Evolutionary conservation across 2,797 vertebrate genomes (phyloP).

Genomic region (Hybognathus amarus): DNA sequence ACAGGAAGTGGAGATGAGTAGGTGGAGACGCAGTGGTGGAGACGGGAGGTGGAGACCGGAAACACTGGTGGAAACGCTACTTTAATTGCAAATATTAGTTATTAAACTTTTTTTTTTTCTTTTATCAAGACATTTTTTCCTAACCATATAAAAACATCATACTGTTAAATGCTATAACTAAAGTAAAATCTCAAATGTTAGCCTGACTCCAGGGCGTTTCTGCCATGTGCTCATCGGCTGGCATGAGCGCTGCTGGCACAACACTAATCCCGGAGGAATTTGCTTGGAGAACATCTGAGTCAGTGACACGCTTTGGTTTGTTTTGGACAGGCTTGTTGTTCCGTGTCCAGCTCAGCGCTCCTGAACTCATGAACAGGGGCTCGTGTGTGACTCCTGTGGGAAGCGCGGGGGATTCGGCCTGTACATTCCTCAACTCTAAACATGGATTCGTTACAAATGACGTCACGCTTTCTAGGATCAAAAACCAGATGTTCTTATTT

Average conservation of each 20-base stretch:
- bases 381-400: constrained; percentile 39
- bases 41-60: too few relatives aligned
- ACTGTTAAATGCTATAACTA: not conserved
- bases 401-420: constrained; percentile 25
- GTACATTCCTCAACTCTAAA: not conserved
- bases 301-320: constrained; percentile 16
- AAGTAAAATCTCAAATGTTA: not conserved
- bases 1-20: too few relatives aligned
- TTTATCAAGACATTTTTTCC: not conserved
- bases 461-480: not conserved
- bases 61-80: not conserved
- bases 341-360: constrained; percentile 4
- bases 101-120: not conserved
- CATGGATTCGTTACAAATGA: not conserved
- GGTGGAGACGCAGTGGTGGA: too few relatives aligned
- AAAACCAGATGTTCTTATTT: constrained; percentile 1
- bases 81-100: not conserved
- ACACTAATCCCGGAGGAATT: not conserved
- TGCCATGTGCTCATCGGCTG: not conserved
- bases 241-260: not conserved
- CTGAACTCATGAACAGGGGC: constrained; percentile 8
- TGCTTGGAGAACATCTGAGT: constrained; percentile 19
- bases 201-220: not conserved
- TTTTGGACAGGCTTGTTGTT: constrained; percentile 9
- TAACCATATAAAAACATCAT: not conserved